A percentile compares a stretch with the other conserved stretches of the same genome.
Evolutionary conservation across 2,113 vertebrate genomes (phyloP).

Genomic region (Myotis davidii): DNA sequence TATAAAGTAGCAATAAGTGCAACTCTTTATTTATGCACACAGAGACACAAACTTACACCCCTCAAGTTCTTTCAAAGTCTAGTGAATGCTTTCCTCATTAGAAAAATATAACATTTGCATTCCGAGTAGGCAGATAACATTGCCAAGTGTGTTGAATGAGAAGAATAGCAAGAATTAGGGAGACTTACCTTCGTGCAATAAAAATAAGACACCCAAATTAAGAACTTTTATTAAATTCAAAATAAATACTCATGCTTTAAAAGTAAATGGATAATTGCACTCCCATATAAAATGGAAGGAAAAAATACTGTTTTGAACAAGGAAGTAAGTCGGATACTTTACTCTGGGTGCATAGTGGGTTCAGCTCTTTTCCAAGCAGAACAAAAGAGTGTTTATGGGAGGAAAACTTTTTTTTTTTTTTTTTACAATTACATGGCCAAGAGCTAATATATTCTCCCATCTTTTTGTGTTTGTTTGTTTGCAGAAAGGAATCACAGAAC

Average conservation of each 20-base stretch:
- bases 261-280: conserved; percentile 79
- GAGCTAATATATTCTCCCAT: conserved; percentile 71
- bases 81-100: conserved; percentile 54
- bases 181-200: conserved; percentile 66
- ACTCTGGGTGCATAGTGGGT: conserved; percentile 54
- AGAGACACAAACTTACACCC: background rate
- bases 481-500: conserved; percentile 68
- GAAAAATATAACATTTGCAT: conserved; percentile 60
- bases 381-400: conserved; percentile 26
- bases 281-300: conserved; percentile 74
- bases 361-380: background rate
- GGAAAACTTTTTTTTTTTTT: conserved; percentile 74
- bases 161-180: background rate
- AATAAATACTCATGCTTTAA: conserved; percentile 77
- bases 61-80: conserved; percentile 70
- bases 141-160: conserved; percentile 56
- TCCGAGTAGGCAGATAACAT: conserved; percentile 2
- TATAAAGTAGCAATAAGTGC: conserved; percentile 62
- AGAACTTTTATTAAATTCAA: conserved; percentile 82
- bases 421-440: conserved; percentile 78
- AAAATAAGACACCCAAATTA: conserved; percentile 63
- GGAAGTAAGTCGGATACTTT: conserved; percentile 56
- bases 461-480: conserved; percentile 80
- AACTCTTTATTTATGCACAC: conserved; percentile 2
- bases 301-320: conserved; percentile 79